Conservation (phyloP, 2,888 invertebrate genomes). For the Lagria hirta region DNA sequence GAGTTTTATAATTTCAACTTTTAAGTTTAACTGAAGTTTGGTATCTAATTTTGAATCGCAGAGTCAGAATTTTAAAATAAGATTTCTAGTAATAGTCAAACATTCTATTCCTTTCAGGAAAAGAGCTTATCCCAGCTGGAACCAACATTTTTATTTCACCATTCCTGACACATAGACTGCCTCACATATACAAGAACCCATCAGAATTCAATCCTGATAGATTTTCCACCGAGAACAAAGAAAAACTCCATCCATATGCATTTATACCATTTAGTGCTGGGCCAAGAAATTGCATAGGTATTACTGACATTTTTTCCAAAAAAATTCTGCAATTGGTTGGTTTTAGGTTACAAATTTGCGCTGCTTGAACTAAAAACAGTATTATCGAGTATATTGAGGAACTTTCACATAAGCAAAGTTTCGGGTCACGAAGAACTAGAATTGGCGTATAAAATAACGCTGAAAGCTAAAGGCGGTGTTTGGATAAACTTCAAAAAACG, state of each 20-base stretch:
- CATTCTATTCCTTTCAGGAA: no score
- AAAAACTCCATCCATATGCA: conserved; percentile 59
- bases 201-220: conserved; percentile 61
- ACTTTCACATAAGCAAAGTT: conserved; percentile 56
- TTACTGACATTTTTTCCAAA: conserved; percentile 1
- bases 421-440: conserved; percentile 56
- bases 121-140: conserved; percentile 58
- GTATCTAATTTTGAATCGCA: no score
- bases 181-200: conserved; percentile 60
- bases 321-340: conserved; percentile 4
- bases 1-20: no score
- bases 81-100: no score
- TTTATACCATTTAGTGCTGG: conserved; percentile 64
- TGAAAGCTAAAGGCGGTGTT: conserved; percentile 61
- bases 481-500: conserved; percentile 58
- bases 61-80: background rate
- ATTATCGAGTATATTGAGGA: conserved; percentile 57
- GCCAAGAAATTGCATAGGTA: conserved; percentile 60
- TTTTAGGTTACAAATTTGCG: conserved; percentile 61
- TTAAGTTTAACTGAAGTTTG: no score
- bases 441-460: conserved; percentile 58
- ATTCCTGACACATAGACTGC: conserved; percentile 60
- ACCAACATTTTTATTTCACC: conserved; percentile 60
- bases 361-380: conserved; percentile 63
- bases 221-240: conserved; percentile 57